A percentile compares a stretch with the other conserved stretches of the same genome.
These are phyloP conservation scores for Falco columbarius DNA, from an alignment of 2,797 vertebrate species.

Conservation along the genomic window DNA sequence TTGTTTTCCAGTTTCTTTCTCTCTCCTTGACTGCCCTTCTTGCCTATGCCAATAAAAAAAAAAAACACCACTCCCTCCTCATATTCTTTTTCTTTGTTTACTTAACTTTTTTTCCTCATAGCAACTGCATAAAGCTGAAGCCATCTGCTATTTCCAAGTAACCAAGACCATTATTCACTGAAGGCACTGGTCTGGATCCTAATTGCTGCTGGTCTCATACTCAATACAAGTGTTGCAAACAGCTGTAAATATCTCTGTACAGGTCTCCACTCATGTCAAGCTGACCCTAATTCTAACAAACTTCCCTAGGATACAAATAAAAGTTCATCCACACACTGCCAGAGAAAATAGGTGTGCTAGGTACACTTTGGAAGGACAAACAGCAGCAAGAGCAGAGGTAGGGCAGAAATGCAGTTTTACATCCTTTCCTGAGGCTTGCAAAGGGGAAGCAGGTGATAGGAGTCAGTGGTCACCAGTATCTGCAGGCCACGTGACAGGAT, in stretches of 20 bases:
- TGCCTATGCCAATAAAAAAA: conserved; percentile 18
- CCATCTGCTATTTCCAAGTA: conserved; percentile 62
- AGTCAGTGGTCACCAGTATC: background rate
- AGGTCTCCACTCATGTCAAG: conserved; percentile 54
- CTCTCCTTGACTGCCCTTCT: conserved; percentile 43
- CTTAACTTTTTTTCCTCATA: conserved; percentile 63
- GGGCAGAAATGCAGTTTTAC: background rate
- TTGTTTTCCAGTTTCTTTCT: conserved; percentile 39
- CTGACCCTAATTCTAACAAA: conserved; percentile 54
- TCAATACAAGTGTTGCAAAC: conserved; percentile 35
- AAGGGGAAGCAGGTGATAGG: background rate
- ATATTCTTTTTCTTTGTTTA: conserved; percentile 70
- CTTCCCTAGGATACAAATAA: conserved; percentile 44
- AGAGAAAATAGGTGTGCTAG: conserved; percentile 51
- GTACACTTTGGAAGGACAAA: background rate
- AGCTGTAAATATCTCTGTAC: conserved; percentile 59
- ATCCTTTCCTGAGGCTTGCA: background rate
- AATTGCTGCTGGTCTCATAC: conserved; percentile 45
- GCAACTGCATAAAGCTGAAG: conserved; percentile 63
- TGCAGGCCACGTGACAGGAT: background rate
- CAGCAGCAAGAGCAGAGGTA: background rate
- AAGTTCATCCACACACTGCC: conserved; percentile 30
- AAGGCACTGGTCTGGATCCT: conserved; percentile 61
- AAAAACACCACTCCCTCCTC: conserved; percentile 59
- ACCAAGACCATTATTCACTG: conserved; percentile 53